Evolutionary conservation across 2,113 vertebrate genomes (phyloP).

Genomic region (Stigmatopora argus): DNA sequence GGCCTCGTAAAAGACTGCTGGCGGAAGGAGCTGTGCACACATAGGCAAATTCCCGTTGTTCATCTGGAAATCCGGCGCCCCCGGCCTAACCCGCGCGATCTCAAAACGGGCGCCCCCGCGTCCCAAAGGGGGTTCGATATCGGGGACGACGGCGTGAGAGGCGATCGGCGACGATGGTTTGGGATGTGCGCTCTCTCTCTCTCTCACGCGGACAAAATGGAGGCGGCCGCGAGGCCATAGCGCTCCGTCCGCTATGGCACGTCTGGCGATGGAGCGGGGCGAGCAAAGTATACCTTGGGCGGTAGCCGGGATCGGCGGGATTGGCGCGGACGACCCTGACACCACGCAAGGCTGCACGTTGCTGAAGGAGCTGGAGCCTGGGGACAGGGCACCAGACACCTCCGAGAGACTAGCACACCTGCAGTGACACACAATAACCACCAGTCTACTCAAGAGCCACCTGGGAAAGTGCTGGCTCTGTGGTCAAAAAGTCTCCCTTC

Average conservation of each 20-base stretch:
- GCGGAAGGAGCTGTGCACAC: conserved; percentile 79
- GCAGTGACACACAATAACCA: conserved; percentile 71
- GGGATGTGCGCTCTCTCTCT: conserved; percentile 31
- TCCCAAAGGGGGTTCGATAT: conserved; percentile 28
- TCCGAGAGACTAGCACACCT: conserved; percentile 71
- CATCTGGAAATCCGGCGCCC: no score
- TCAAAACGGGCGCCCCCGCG: conserved; percentile 14
- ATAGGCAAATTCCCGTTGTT: conserved; percentile 3
- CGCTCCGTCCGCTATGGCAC: background rate
- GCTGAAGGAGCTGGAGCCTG: conserved; percentile 77
- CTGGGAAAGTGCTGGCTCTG: conserved; percentile 41
- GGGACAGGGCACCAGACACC: conserved; percentile 68
- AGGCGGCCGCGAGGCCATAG: conserved; percentile 21
- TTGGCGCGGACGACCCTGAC: conserved; percentile 64
- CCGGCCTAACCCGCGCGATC: background rate
- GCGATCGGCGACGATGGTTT: conserved; percentile 51
- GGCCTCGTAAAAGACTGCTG: conserved; percentile 92
- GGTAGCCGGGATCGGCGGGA: conserved; percentile 68
- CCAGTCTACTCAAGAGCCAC: conserved; percentile 64
- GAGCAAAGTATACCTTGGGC: conserved; percentile 79
- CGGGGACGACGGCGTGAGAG: conserved; percentile 49
- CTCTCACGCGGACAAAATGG: conserved; percentile 11
- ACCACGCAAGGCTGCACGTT: conserved; percentile 80
- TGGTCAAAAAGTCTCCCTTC: conserved; percentile 8
- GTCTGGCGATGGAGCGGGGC: conserved; percentile 33